These are phyloP conservation scores for Calliphora vicina DNA, from an alignment of 1,140 invertebrate species.

Conservation along the genomic window DNA sequence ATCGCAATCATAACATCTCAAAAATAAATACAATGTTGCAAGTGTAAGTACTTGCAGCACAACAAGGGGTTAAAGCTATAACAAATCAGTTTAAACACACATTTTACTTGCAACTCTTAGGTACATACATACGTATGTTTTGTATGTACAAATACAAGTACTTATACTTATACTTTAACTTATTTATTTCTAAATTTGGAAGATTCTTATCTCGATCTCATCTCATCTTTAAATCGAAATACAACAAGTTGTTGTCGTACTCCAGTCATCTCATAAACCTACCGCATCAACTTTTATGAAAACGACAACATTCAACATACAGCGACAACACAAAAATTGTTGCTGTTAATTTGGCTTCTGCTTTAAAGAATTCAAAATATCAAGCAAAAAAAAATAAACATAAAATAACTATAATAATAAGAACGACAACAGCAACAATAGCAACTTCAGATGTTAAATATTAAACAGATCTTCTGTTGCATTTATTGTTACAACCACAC, in stretches of 20 bases:
- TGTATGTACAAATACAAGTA: no score
- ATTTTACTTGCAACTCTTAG: background rate
- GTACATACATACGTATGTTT: background rate
- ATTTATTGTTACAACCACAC: background rate
- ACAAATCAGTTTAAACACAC: background rate
- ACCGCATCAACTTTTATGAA: background rate
- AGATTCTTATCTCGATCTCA: slow-evolving; percentile 6
- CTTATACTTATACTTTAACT: background rate
- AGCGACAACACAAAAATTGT: background rate
- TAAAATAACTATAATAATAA: background rate
- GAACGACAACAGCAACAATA: background rate
- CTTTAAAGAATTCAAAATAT: background rate
- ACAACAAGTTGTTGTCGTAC: slow-evolving; percentile 17
- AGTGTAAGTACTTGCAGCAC: background rate
- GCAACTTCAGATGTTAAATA: background rate
- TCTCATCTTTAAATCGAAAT: slow-evolving; percentile 3
- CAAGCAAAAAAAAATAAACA: no score
- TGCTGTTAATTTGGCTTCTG: background rate
- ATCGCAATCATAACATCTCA: no score
- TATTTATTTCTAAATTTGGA: slow-evolving; percentile 18
- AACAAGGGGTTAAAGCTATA: background rate
- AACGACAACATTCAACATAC: background rate
- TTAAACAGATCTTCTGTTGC: background rate
- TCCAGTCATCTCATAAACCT: slow-evolving; percentile 1
- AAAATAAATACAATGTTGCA: no score